These are phyloP conservation scores for Triops cancriformis DNA, from an alignment of 1,140 invertebrate species.

Conservation along the genomic window DNA sequence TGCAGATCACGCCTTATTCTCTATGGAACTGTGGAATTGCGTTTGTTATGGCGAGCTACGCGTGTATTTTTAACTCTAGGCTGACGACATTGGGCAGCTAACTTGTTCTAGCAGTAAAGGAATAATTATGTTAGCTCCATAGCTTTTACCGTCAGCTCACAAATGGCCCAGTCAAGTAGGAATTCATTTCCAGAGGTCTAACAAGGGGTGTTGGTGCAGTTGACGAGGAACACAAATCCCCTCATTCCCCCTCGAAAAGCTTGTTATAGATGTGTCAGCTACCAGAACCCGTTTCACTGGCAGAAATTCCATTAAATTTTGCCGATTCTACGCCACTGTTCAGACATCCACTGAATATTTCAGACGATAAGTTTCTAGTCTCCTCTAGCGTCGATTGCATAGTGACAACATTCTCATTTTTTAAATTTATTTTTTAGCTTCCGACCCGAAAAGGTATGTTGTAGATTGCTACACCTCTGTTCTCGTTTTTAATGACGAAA, in stretches of 20 bases:
- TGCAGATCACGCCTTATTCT: too few relatives aligned
- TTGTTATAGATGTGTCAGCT: not conserved
- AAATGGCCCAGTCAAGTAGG: not conserved
- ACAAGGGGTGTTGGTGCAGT: too few relatives aligned
- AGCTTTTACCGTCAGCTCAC: not conserved
- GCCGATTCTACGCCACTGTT: not conserved
- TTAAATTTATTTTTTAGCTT: too few relatives aligned
- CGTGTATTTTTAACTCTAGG: too few relatives aligned
- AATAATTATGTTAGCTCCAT: slow-evolving; percentile 1
- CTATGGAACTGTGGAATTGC: too few relatives aligned
- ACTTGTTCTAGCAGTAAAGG: not conserved
- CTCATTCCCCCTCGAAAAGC: slow-evolving; percentile 2
- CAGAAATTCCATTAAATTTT: not conserved
- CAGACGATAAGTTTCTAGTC: too few relatives aligned
- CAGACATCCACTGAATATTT: not conserved
- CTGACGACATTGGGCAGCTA: not conserved
- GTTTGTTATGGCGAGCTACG: too few relatives aligned
- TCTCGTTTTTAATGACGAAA: too few relatives aligned
- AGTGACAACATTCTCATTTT: too few relatives aligned
- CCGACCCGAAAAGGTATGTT: too few relatives aligned
- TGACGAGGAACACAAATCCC: not conserved
- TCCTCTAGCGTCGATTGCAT: too few relatives aligned
- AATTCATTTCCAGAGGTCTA: not conserved
- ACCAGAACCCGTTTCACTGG: not conserved
- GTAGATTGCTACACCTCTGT: too few relatives aligned